Evolutionary conservation across 2,113 vertebrate genomes (phyloP).

Genomic region (Alectura lathami): DNA sequence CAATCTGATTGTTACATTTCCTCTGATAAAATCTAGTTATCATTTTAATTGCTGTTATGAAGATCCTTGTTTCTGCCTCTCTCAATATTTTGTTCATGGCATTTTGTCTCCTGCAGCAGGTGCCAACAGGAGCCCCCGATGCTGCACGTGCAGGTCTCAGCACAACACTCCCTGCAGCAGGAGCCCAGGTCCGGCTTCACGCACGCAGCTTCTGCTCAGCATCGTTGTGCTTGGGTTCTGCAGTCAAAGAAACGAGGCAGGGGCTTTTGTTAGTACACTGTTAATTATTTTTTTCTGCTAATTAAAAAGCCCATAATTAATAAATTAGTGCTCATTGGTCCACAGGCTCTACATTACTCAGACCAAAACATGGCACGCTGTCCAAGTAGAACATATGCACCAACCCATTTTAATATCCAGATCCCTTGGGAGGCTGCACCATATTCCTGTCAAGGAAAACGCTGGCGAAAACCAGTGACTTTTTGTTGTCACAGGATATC

Average conservation of each 20-base stretch:
- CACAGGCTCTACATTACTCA: background rate
- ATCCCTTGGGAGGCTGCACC: background rate
- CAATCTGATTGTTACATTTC: background rate
- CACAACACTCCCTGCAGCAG: no score
- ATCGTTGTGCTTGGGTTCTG: background rate
- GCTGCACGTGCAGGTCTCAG: no score
- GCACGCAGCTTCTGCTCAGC: rapidly evolving
- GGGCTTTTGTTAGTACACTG: rapidly evolving
- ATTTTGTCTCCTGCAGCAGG: rapidly evolving
- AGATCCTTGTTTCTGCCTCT: background rate
- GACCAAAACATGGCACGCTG: background rate
- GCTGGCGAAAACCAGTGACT: background rate
- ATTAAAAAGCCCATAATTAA: background rate
- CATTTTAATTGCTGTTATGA: background rate
- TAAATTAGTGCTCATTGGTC: background rate
- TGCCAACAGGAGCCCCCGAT: background rate
- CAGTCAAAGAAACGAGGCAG: rapidly evolving
- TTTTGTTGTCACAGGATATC: background rate
- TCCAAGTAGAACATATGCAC: background rate
- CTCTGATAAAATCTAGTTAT: background rate
- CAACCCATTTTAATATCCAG: background rate
- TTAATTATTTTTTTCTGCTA: background rate
- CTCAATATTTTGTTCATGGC: rapidly evolving
- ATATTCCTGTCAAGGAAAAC: background rate
- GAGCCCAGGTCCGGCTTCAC: rapidly evolving